Evolutionary conservation across 2,888 invertebrate genomes (phyloP).

Genomic region (Falcaria lacertinaria): DNA sequence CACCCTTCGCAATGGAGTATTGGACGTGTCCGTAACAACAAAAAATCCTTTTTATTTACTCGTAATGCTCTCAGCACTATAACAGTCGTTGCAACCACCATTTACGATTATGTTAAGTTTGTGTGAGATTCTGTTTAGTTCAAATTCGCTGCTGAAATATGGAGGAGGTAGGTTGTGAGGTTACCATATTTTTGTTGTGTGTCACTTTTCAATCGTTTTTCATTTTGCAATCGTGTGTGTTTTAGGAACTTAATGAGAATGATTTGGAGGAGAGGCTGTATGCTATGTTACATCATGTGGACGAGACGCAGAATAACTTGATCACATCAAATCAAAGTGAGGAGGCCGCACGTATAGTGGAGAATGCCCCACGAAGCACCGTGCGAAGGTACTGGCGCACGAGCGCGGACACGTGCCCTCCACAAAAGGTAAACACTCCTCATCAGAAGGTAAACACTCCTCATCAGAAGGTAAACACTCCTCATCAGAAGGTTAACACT

Average conservation of each 20-base stretch:
- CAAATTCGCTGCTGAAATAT: conserved; percentile 64
- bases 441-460: conserved; percentile 47
- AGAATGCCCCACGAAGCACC: conserved; percentile 47
- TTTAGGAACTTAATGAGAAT: conserved; percentile 74
- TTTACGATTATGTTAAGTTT: conserved; percentile 72
- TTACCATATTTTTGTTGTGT: conserved; percentile 64
- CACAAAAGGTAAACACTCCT: conserved; percentile 45
- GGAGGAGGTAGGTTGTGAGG: conserved; percentile 68
- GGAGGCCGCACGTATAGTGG: conserved; percentile 26
- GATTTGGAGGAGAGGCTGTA: conserved; percentile 71
- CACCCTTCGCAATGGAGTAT: conserved; percentile 59
- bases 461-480: conserved; percentile 20
- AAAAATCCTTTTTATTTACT: conserved; percentile 61
- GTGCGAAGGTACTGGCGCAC: conserved; percentile 67
- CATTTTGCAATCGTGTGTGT: conserved; percentile 43
- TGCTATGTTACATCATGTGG: conserved; percentile 71
- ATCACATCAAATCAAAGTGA: conserved; percentile 34
- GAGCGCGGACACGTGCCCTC: conserved; percentile 35
- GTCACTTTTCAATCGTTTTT: conserved; percentile 28
- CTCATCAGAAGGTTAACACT: conserved; percentile 16
- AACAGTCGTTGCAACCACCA: conserved; percentile 50
- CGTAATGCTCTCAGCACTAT: conserved; percentile 62
- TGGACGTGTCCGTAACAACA: conserved; percentile 67
- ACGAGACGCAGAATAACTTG: conserved; percentile 53
- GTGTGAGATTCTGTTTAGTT: conserved; percentile 58